phyloP scores from a whole-genome alignment of 2,797 vertebrate species.

The Tolypeutes matacus region DNA sequence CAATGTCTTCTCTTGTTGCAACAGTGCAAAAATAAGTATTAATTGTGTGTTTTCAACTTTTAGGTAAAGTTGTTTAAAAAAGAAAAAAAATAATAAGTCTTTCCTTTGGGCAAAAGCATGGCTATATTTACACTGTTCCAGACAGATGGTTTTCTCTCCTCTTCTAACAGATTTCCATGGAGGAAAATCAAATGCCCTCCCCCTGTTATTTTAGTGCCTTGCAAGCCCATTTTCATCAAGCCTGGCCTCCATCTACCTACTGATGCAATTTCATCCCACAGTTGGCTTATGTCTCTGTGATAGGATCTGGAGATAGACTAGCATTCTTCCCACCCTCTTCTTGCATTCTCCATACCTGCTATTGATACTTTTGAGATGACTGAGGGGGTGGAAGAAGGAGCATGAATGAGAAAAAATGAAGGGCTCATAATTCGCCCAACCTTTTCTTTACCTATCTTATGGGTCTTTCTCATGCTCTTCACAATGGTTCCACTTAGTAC shows the following conservation, averaged over 20 bases:
- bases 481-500: conserved; percentile 9
- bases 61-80: conserved; percentile 62
- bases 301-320: background rate
- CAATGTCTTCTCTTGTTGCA: conserved; percentile 10
- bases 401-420: background rate
- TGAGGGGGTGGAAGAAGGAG: background rate
- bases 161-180: conserved; percentile 20
- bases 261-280: background rate
- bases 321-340: background rate
- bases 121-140: conserved; percentile 42
- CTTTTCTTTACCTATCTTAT: background rate
- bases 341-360: background rate
- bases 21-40: conserved; percentile 46
- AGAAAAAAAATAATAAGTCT: conserved; percentile 11
- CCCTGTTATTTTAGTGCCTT: background rate
- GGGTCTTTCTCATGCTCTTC: background rate
- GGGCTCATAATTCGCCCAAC: conserved; percentile 32
- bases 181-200: background rate
- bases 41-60: background rate
- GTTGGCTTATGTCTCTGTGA: conserved; percentile 4
- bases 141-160: conserved; percentile 67
- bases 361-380: background rate
- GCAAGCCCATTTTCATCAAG: background rate
- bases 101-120: conserved; percentile 39
- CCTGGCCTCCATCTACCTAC: background rate